A percentile compares a stretch with the other conserved stretches of the same genome.
Conservation (phyloP, 2,113 vertebrate genomes). For the Phoxinus phoxinus region DNA sequence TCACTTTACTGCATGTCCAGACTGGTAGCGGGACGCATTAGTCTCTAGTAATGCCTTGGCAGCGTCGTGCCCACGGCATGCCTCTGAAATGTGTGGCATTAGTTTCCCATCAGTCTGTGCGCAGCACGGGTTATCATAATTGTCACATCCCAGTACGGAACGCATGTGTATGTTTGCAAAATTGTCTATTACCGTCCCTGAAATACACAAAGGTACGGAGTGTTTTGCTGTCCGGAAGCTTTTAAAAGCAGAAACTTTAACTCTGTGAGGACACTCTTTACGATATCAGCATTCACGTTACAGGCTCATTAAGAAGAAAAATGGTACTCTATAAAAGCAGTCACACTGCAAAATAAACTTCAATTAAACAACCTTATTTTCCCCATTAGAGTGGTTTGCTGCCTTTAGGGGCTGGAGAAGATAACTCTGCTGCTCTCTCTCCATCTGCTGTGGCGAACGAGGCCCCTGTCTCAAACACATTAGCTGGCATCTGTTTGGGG, state of each 20-base stretch:
- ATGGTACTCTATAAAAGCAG: conserved; percentile 81
- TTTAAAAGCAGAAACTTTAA: conserved; percentile 31
- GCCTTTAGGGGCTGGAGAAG: conserved; percentile 64
- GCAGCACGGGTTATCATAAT: background rate
- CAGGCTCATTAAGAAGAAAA: conserved; percentile 81
- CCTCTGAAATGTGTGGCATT: conserved; percentile 31
- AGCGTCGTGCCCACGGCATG: conserved; percentile 14
- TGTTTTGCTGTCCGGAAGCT: background rate
- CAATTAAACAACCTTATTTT: conserved; percentile 81
- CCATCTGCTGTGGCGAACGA: conserved; percentile 65
- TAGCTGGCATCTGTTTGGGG: conserved; percentile 42
- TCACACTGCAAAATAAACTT: conserved; percentile 77
- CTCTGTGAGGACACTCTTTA: conserved; percentile 44
- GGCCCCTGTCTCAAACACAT: conserved; percentile 30
- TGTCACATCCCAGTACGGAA: background rate
- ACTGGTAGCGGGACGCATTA: conserved; percentile 87
- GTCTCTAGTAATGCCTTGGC: conserved; percentile 80
- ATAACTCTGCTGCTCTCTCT: conserved; percentile 62
- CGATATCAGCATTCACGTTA: conserved; percentile 77
- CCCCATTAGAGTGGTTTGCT: conserved; percentile 70
- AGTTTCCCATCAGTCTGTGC: conserved; percentile 18
- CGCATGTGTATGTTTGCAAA: conserved; percentile 2
- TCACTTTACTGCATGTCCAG: conserved; percentile 91
- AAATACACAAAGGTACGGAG: conserved; percentile 21
- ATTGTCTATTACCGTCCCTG: conserved; percentile 25